A percentile compares a stretch with the other conserved stretches of the same genome.
Conservation (phyloP, 2,888 invertebrate species). For the Apeira syringaria region DNA sequence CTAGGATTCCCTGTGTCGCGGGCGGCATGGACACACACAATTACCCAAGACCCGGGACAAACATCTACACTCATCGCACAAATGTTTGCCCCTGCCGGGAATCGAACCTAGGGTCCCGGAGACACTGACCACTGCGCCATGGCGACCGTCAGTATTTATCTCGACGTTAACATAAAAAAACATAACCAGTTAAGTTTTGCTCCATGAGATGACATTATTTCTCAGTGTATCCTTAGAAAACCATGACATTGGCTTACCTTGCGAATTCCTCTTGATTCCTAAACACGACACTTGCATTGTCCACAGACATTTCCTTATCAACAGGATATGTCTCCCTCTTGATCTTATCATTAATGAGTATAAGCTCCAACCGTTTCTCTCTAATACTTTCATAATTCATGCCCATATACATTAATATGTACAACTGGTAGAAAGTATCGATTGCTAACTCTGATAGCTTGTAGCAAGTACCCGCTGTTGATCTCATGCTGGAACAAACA, state of each 20-base stretch:
- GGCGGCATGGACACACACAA: too few species aligned
- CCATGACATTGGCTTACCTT: constrained; percentile 44
- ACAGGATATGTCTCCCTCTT: constrained; percentile 64
- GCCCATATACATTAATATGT: constrained; percentile 72
- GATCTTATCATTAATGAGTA: constrained; percentile 59
- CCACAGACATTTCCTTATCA: constrained; percentile 50
- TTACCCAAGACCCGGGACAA: too few species aligned
- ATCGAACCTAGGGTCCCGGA: too few species aligned
- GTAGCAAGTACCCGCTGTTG: constrained; percentile 58
- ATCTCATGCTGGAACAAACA: constrained; percentile 53
- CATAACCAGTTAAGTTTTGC: too few species aligned
- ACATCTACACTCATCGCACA: too few species aligned
- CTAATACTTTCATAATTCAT: constrained; percentile 59
- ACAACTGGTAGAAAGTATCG: constrained; percentile 55
- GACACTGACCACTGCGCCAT: too few species aligned
- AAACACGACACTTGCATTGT: constrained; percentile 68
- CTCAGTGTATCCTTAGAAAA: too few species aligned
- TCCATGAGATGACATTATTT: too few species aligned
- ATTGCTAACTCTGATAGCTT: constrained; percentile 57
- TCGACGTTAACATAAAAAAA: too few species aligned
- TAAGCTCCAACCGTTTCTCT: constrained; percentile 63
- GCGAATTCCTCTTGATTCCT: constrained; percentile 58
- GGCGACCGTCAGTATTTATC: too few species aligned
- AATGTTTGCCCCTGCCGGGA: too few species aligned
- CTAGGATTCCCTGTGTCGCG: too few species aligned